Evolutionary conservation across 2,888 invertebrate species (phyloP), one percentile per base, ranked within the genome.

Genomic region (Lepidochrysops patricia): DNA sequence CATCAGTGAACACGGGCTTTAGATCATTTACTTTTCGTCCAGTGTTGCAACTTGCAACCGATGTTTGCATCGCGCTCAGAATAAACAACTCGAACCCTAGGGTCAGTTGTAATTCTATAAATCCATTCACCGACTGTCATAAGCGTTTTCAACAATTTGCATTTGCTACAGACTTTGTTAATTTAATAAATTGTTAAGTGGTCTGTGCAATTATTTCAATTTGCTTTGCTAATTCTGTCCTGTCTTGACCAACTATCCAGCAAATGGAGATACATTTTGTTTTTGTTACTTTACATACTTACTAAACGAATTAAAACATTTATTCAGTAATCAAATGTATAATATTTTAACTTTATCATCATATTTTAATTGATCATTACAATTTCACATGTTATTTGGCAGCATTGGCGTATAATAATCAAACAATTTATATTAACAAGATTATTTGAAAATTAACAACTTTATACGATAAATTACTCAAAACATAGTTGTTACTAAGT

Each of bases 31-130:
- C 64, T 64, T 65, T 64, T 67, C 64, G 61, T 63, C 62, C 60
- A 52, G 56, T 67, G 68, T 67, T 60, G 68, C 64, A 68, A 68
- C 63, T 61, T 7, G 62, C 64, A 61, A 64, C 62, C 61, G 62
- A 60, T 54, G 65, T 59, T 60, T 60, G 62, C 61, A 52, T 66
- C 70, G 63, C 64, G 65, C 61, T 62, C 63, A 58, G 66, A 66
- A 67, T 68, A 63, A 60, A 65, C 65, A 66, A 67, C 56, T 64
- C 61, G 57, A 57, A 60, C 57, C 60, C 60, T 61, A 35, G 62
- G 54, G 61, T 49, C 59, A 59, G 52, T 60, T 61, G 57, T 59
- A 58, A 61, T 57, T 60, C 58, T 61, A 49, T 48, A 48, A 27
- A 59, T 57, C 59, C 52, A 52, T 52, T 52, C 37, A 52, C 59